These are phyloP conservation scores for Drosophila phalerata DNA, from an alignment of 2,888 invertebrate species.

Conservation along the genomic window DNA sequence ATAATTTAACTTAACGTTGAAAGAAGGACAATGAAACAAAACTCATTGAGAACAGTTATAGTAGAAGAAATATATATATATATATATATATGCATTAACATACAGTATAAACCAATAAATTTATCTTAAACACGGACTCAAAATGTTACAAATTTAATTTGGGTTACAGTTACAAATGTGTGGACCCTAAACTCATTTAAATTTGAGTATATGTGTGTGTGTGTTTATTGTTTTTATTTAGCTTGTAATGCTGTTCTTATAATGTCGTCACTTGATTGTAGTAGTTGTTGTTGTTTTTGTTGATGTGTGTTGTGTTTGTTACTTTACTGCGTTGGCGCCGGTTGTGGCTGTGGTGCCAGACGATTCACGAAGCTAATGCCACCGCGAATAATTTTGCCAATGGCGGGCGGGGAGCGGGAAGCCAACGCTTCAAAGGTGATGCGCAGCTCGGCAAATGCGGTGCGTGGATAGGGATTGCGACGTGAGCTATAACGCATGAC, in stretches of 20 bases:
- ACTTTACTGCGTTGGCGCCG: slow-evolving; percentile 67
- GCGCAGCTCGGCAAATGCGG: slow-evolving; percentile 95
- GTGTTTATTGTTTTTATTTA: slow-evolving; percentile 26
- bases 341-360: slow-evolving; percentile 89
- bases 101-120: slow-evolving; percentile 23
- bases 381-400: slow-evolving; percentile 88
- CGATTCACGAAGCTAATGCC: slow-evolving; percentile 90
- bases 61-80: slow-evolving; percentile 1
- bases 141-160: slow-evolving; percentile 7
- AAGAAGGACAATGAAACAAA: slow-evolving; percentile 17
- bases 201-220: slow-evolving; percentile 14
- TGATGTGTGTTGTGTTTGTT: slow-evolving; percentile 33
- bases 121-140: slow-evolving; percentile 18
- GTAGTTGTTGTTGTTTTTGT: slow-evolving; percentile 34
- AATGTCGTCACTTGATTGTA: slow-evolving; percentile 41
- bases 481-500: slow-evolving; percentile 96
- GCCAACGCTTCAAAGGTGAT: slow-evolving; percentile 90
- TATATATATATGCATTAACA: slow-evolving; percentile 3
- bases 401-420: slow-evolving; percentile 89
- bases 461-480: slow-evolving; percentile 98
- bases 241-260: slow-evolving; percentile 29
- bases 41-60: slow-evolving; percentile 1
- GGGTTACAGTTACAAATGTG: slow-evolving; percentile 35
- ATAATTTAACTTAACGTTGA: slow-evolving; percentile 3
- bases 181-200: slow-evolving; percentile 38